phyloP scores from a whole-genome alignment of 2,888 invertebrate genomes.

The Athrips mouffetella region DNA sequence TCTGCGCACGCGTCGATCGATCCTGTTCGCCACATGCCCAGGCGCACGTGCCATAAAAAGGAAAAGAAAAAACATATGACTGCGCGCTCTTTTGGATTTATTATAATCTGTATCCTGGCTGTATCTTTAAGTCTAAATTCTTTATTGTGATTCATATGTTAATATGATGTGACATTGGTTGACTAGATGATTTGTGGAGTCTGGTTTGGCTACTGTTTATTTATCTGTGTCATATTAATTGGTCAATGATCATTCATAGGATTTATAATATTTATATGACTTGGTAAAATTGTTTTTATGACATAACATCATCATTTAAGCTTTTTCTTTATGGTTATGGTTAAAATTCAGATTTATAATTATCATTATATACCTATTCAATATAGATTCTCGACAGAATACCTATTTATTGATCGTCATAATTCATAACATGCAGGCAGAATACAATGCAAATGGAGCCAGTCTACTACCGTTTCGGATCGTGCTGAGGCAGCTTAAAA shows the following conservation, averaged over 20 bases:
- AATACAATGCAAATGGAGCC: no score
- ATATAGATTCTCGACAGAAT: no score
- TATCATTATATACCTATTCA: no score
- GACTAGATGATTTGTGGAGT: conserved; percentile 2
- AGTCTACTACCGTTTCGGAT: no score
- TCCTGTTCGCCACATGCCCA: conserved; percentile 16
- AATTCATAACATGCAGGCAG: no score
- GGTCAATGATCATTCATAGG: neutral
- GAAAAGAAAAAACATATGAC: neutral
- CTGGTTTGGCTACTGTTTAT: conserved; percentile 1
- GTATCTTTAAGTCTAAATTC: conserved; percentile 3
- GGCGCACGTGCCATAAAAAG: conserved; percentile 19
- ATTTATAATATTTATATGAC: neutral
- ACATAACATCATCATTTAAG: neutral
- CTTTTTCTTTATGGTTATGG: no score
- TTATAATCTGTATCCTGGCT: conserved; percentile 10
- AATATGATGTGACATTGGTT: conserved; percentile 6
- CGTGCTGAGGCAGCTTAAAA: no score
- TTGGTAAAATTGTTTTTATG: neutral
- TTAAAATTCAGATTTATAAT: no score
- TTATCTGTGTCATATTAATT: neutral
- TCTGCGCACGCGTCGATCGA: conserved; percentile 34
- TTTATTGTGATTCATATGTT: conserved; percentile 10
- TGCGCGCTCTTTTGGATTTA: conserved; percentile 1
- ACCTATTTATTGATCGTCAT: no score